phyloP scores from a whole-genome alignment of 2,888 invertebrate species.

The Temnothorax rugatulus region DNA sequence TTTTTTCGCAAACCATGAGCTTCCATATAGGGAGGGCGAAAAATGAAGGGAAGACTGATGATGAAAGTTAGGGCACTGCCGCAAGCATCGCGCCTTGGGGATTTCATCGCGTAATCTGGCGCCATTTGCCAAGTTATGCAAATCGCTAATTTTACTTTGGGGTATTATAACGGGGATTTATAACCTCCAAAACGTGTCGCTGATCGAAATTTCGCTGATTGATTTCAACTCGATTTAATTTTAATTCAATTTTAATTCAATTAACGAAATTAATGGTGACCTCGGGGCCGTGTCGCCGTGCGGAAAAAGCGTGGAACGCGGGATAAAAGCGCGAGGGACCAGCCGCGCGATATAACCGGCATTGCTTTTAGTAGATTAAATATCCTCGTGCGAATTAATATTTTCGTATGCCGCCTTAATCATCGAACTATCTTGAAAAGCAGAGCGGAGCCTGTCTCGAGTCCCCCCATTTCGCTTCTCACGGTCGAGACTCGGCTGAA shows the following conservation, averaged over 20 bases:
- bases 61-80: conserved; percentile 62
- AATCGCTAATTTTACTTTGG: conserved; percentile 43
- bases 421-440: conserved; percentile 65
- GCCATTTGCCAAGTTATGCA: conserved; percentile 42
- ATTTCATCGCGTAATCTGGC: conserved; percentile 40
- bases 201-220: conserved; percentile 21
- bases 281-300: no score
- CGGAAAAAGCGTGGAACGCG: not conserved
- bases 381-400: conserved; percentile 27
- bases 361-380: conserved; percentile 52
- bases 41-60: conserved; percentile 70
- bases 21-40: conserved; percentile 53
- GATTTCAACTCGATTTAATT: conserved; percentile 8
- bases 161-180: conserved; percentile 30
- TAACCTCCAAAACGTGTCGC: not conserved
- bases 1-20: conserved; percentile 41
- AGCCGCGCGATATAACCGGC: not conserved
- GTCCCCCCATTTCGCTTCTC: conserved; percentile 33
- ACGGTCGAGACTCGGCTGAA: conserved; percentile 50
- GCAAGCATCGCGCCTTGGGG: conserved; percentile 14
- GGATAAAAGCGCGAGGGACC: not conserved
- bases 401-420: conserved; percentile 61
- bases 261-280: conserved; percentile 21
- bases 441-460: conserved; percentile 31
- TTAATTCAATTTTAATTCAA: conserved; percentile 16